Evolutionary conservation across 2,888 invertebrate genomes (phyloP), one percentile per base, ranked within the genome.

Genomic region (Masnerella sp.): DNA sequence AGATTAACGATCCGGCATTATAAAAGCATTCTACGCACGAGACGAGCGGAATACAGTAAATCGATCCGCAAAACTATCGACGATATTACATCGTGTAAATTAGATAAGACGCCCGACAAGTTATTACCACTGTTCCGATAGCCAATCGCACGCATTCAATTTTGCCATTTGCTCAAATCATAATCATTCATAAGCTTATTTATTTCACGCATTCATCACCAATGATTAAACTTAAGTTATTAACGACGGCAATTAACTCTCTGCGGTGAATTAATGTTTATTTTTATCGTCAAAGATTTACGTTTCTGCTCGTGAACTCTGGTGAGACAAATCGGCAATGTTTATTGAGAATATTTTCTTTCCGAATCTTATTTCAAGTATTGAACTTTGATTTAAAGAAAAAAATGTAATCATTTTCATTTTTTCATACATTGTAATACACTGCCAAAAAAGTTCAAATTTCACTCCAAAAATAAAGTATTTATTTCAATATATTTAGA

Each of bases 1-100:
- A 40, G 32, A 64, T 64, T 43, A 52, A 64, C 52, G 62, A 30
- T 25, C 25, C 20, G 47, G 36, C 18, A 43, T 64, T 64, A 43
- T 43, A 43, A 64, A 64, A 64, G 62, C 51, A 51, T 43, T 42
- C 62, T 25, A 34, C 51, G 32, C 43, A 51, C 45, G 45, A 43
- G 36, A 52, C 34, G 36, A 43, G 42, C 43, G 34, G 52, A 52
- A 64, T 54, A 64, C 43, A 52, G 64, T 52, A 54, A 52, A 52
- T 52, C 36, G 52, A 64, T 52, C 36, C 34, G 51, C 52, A 25
- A 64, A 52, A 64, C 25, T 52, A 64, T 64, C 43, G 52, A 11
- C 52, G 64, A 34, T 64, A 64, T 52, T 52, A 64, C 64, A 64
- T 64, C 43, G 52, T 52, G 62, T 64, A 62, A 64, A 65, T 65